Conservation (phyloP, 2,888 invertebrate species). For the Tromatobia lineatoria region DNA sequence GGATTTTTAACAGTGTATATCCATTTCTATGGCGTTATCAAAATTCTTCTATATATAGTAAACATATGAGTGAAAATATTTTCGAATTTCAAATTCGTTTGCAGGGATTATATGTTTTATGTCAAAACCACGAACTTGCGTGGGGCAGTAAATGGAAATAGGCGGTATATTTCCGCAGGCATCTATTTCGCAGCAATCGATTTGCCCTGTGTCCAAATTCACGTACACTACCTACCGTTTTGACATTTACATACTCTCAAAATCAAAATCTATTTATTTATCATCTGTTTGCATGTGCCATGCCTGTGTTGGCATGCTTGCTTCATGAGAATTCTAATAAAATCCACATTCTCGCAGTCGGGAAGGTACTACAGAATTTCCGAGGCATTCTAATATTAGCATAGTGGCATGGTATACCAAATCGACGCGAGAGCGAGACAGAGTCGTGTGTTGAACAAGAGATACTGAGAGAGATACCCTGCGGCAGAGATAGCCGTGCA, state of each 20-base stretch:
- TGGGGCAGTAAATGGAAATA: neutral
- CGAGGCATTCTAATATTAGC: constrained; percentile 39
- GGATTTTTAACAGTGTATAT: too few relatives aligned
- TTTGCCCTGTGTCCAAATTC: neutral
- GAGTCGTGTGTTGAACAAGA: constrained; percentile 12
- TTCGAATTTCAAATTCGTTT: neutral
- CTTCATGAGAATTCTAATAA: constrained; percentile 43
- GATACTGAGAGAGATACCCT: neutral
- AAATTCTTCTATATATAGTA: neutral
- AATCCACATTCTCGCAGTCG: constrained; percentile 35
- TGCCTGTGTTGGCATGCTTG: neutral
- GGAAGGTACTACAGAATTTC: constrained; percentile 44
- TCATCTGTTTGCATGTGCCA: neutral
- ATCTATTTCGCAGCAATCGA: neutral
- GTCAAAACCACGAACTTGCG: neutral
- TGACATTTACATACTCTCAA: neutral
- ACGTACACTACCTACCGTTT: neutral
- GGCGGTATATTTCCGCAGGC: neutral
- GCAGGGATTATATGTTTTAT: neutral
- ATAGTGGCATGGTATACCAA: constrained; percentile 14
- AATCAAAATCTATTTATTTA: constrained; percentile 13
- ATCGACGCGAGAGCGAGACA: constrained; percentile 26
- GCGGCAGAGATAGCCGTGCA: constrained; percentile 1
- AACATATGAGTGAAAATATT: neutral
- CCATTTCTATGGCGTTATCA: too few relatives aligned